Evolutionary conservation across 2,888 invertebrate genomes (phyloP).

Genomic region (Palloptera scutellata): DNA sequence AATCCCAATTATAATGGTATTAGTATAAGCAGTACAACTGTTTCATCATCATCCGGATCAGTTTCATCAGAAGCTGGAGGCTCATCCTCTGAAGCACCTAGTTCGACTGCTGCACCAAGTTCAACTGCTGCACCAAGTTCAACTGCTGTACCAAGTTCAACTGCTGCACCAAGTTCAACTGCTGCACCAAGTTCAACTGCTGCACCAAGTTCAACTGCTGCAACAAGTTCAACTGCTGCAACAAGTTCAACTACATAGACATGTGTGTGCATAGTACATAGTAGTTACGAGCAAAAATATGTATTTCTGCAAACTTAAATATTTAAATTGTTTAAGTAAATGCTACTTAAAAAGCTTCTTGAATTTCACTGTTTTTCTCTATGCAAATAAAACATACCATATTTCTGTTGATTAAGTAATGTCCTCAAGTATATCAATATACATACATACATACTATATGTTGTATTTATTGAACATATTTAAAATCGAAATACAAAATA

Average conservation of each 20-base stretch:
- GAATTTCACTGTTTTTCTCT: too few relatives aligned
- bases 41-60: background rate
- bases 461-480: too few relatives aligned
- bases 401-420: too few relatives aligned
- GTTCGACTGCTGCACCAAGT: background rate
- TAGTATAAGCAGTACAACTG: background rate
- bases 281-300: too few relatives aligned
- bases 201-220: background rate
- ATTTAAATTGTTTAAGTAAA: too few relatives aligned
- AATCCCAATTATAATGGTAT: constrained; percentile 8
- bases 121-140: background rate
- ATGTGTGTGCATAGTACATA: constrained; percentile 2
- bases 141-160: background rate
- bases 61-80: background rate
- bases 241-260: background rate
- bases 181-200: background rate
- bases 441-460: too few relatives aligned
- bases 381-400: too few relatives aligned
- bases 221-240: background rate
- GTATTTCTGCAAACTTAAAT: too few relatives aligned
- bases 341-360: too few relatives aligned
- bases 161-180: background rate
- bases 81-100: background rate
- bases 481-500: too few relatives aligned
- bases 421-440: too few relatives aligned